phyloP scores from a whole-genome alignment of 1,140 invertebrate species.

The Rhagoletis zephyria region DNA sequence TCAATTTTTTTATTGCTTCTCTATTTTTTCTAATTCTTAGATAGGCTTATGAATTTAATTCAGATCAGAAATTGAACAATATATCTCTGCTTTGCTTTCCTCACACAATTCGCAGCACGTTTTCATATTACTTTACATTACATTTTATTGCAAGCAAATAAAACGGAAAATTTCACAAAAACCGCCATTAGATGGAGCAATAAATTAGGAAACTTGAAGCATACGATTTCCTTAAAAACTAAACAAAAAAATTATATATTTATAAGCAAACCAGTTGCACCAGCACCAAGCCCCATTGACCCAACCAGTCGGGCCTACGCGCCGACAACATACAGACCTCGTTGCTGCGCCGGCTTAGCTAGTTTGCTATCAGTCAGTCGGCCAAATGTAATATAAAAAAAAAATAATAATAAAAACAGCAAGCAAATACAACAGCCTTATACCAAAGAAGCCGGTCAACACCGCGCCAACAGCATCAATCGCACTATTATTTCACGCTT shows the following conservation, averaged over 20 bases:
- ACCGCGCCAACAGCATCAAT: constrained; percentile 10
- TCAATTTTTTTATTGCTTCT: too few relatives aligned
- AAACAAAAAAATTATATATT: background rate
- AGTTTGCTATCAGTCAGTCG: constrained; percentile 17
- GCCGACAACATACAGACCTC: background rate
- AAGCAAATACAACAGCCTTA: background rate
- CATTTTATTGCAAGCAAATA: too few relatives aligned
- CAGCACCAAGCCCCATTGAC: constrained; percentile 14
- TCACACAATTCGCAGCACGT: too few relatives aligned
- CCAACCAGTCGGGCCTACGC: constrained; percentile 12
- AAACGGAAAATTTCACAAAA: too few relatives aligned
- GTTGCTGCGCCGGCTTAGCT: background rate
- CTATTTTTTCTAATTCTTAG: too few relatives aligned
- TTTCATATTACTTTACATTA: too few relatives aligned
- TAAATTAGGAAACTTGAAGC: background rate
- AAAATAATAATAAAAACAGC: background rate
- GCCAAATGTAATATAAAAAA: constrained; percentile 14
- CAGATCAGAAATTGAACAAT: too few relatives aligned
- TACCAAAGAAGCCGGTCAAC: constrained; percentile 4
- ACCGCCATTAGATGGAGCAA: background rate
- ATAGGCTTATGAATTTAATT: too few relatives aligned
- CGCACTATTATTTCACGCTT: constrained; percentile 11
- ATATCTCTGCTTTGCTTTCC: too few relatives aligned
- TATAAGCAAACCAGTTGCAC: background rate
- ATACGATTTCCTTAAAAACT: constrained; percentile 26